A percentile compares a stretch with the other conserved stretches of the same genome.
phyloP scores from a whole-genome alignment of 2,113 vertebrate species.

The Galbula dea region DNA sequence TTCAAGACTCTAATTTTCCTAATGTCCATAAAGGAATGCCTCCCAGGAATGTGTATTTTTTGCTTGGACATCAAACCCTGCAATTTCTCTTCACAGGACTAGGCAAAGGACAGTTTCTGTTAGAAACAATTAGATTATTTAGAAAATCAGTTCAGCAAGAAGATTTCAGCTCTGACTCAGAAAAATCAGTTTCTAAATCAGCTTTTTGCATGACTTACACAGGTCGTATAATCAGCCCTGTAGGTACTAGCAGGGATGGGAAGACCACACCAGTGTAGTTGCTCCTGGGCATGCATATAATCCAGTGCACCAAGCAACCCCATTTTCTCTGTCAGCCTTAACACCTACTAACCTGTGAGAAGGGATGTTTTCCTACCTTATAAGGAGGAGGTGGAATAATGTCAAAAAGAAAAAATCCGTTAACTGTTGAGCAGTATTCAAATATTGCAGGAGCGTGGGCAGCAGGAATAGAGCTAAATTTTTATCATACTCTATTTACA shows the following conservation, averaged over 20 bases:
- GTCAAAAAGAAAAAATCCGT: not conserved
- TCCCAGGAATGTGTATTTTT: not conserved
- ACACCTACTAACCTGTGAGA: not conserved
- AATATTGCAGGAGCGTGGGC: not conserved
- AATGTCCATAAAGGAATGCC: not conserved
- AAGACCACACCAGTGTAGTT: not conserved
- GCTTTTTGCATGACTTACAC: not conserved
- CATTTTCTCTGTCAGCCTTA: not conserved
- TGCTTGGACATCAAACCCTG: not conserved
- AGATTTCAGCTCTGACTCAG: not conserved
- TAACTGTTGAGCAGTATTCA: slow-evolving; percentile 19
- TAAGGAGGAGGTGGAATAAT: slow-evolving; percentile 26
- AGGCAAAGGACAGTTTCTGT: not conserved
- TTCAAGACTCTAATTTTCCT: not conserved
- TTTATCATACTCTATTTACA: slow-evolving; percentile 1
- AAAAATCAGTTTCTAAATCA: not conserved
- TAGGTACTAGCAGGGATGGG: not conserved
- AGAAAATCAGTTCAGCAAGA: not conserved
- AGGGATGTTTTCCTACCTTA: not conserved
- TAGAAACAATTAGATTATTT: not conserved
- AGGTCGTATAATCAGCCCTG: not conserved
- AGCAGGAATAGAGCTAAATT: not conserved
- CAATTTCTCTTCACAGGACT: not conserved
- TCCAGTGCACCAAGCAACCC: not conserved
- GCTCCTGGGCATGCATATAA: rapidly evolving